Base-by-base conservation (phyloP, 2,888 invertebrate species). In the Junonia oenone region DNA sequence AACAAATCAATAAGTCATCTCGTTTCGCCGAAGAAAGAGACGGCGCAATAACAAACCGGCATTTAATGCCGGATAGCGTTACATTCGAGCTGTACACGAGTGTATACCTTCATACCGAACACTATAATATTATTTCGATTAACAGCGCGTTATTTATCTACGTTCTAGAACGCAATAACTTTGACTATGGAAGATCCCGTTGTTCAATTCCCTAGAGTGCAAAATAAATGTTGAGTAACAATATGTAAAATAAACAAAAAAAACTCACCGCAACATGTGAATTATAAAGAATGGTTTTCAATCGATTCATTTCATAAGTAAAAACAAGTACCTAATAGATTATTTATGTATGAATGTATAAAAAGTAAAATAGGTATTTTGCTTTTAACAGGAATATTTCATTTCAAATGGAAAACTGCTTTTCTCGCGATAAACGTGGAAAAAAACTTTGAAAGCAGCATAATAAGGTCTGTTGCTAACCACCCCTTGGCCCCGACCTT, bases 1-100 rank as follows among this genome's bases (percentile, higher is more conserved):
- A 91, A 91, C 91, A 91, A 91, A 91, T 90, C 88, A 87, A 90
- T 89, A 87, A 71, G 68, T 80, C 80, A 83, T 84, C 83, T 81
- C 76, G 78, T 81, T 82, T 80, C 75, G 78, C 79, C 75, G 69
- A 73, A 74, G 88, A 87, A 72, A 76, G 89, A 84, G 90, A 87
- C 72, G 72, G 83, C 81, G 80, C 78, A 84, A 89, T 76, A 90
- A 89, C 89, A 89, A 89, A 90, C 88, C 86, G 84, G 87, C 86
- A 81, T 82, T 81, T 79, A 77, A 71, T 78, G 78, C 81, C 80
- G 80, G 79, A 71, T 75, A 66, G 68, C 75, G 76, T 75, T 75
- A 71, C 72, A 68, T 66, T 55, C 59, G 45, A 51, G 43, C 51
- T 49, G 56, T 64, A 63, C 61, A 63, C 67, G 61, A 84, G 68